Base-by-base conservation (phyloP, 2,797 vertebrate species). In the Enteromius paludinosus region DNA sequence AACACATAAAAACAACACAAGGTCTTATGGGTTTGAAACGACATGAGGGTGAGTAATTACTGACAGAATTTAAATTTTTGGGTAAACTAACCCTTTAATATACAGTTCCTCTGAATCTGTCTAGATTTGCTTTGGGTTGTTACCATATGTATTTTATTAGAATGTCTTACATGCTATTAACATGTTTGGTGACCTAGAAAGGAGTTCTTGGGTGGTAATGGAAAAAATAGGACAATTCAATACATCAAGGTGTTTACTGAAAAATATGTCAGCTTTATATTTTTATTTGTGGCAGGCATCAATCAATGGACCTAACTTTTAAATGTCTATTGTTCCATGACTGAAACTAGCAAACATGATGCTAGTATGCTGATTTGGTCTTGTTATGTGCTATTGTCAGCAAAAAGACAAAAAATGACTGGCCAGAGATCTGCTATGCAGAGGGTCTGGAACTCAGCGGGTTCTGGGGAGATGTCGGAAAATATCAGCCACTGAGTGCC, bases 401-500 rank as follows among this genome's bases (percentile, higher is more conserved):
- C 52, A 59, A 20, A 23, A 15, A 23, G 7, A 17, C 14, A 20
- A 38, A 4, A 74, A 41, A 14, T 6, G 10, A 6, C 49, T 15
- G 54, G 23, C 14, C 15, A 41, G 23, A 15, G n/a, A 43, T 1
- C 20, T 17, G 49, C 30, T 59, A 25, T 62, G 35, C 74, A 28
- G n/a, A 45, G 38, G 5, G 52, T 75, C 74, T 64, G 59, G 23
- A 47, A 64, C 74, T 47, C 74, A 47, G 59, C 59, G 41, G 75
- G 75, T 30, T 64, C 59, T 47, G 25, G 6, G 38, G 38, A 64
- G 17, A 43, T 62, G 75, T 64, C 59, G 2, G 17, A 10, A 77
- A 47, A 10, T 10, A 64, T 77, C n/a, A 47, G 68, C 43, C 41
- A 45, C 38, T 47, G 68, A 47, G 25, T 47, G 68, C n/a, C 35